phyloP scores from a whole-genome alignment of 1,140 invertebrate genomes.

The Scaptodrosophila lebanonensis region DNA sequence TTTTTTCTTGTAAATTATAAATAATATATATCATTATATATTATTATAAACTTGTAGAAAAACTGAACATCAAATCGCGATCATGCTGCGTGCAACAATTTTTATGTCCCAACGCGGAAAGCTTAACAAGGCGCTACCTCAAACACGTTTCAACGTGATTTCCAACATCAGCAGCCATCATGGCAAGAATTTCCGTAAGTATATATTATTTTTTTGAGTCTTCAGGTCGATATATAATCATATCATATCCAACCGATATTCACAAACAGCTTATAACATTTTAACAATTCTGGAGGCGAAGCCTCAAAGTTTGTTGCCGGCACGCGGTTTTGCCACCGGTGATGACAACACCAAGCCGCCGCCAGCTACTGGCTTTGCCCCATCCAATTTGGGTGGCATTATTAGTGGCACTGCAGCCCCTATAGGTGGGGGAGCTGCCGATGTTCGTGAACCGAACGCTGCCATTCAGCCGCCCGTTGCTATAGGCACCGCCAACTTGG shows the following conservation, averaged over 20 bases:
- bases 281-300: no score
- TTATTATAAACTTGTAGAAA: no score
- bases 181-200: no score
- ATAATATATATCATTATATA: not conserved
- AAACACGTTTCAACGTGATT: no score
- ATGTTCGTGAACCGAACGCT: not conserved
- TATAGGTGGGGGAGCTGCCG: not conserved
- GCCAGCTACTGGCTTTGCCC: not conserved
- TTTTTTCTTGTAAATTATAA: constrained; percentile 7
- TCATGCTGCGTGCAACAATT: constrained; percentile 15
- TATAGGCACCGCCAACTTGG: constrained; percentile 4
- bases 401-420: not conserved
- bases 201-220: no score
- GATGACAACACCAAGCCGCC: constrained; percentile 4
- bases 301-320: not conserved
- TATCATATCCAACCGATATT: no score
- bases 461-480: not conserved
- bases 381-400: not conserved
- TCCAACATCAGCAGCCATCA: no score
- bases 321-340: constrained; percentile 19
- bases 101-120: constrained; percentile 5
- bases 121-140: not conserved
- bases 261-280: no score
- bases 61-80: not conserved
- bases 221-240: no score